Evolutionary conservation across 37 sponge, comb jelly and placozoan species (phyloP).

Genomic region (Aplysina aerophoba): DNA sequence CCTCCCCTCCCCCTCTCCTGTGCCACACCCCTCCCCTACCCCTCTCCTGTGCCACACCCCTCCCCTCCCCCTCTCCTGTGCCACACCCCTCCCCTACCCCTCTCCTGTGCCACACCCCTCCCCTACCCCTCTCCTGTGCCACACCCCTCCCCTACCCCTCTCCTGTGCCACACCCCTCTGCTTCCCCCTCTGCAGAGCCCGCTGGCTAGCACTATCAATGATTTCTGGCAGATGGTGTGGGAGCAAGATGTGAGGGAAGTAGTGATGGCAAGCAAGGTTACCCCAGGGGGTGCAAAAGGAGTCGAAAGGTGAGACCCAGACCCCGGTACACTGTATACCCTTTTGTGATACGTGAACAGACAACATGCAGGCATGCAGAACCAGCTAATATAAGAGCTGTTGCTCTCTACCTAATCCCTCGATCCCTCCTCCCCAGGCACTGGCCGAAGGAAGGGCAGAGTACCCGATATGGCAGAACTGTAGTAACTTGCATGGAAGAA

Average conservation of each 20-base stretch:
- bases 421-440: constrained; percentile 30
- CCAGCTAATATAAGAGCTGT: not conserved
- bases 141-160: no score
- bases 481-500: constrained; percentile 48
- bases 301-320: constrained; percentile 48
- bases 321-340: not conserved
- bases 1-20: no score
- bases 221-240: constrained; percentile 88
- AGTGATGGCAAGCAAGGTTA: constrained; percentile 62
- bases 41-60: no score
- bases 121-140: no score
- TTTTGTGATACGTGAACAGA: no score
- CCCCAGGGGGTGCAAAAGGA: constrained; percentile 28
- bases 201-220: constrained; percentile 52
- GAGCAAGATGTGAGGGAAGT: constrained; percentile 57
- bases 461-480: constrained; percentile 39
- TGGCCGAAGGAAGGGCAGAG: constrained; percentile 68
- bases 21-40: no score
- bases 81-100: not conserved
- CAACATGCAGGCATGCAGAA: not conserved
- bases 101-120: no score
- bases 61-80: constrained; percentile 35
- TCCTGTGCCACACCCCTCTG: no score
- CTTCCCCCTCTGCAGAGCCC: constrained; percentile 58
- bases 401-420: not conserved